A percentile compares a stretch with the other conserved stretches of the same genome.
phyloP scores from a whole-genome alignment of 2,113 vertebrate genomes.

The Pogona vitticeps region DNA sequence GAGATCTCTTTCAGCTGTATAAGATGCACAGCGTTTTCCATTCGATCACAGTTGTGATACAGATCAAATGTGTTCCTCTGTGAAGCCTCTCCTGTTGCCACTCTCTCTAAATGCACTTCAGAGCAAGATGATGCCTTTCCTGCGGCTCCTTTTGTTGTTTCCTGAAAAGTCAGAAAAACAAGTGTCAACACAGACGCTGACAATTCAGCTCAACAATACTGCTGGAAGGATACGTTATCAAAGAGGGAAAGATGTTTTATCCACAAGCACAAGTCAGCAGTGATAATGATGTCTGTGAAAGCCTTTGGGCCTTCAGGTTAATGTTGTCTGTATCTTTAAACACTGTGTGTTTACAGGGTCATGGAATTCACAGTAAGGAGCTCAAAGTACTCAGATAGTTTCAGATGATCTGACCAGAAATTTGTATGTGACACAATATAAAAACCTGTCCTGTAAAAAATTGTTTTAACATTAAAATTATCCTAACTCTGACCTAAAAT shows the following conservation, averaged over 20 bases:
- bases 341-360: neutral
- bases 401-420: neutral
- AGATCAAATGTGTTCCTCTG: constrained; percentile 52
- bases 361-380: neutral
- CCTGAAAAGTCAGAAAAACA: constrained; percentile 38
- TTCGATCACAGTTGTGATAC: constrained; percentile 27
- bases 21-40: constrained; percentile 41
- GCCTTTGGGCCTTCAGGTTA: neutral
- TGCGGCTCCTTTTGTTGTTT: constrained; percentile 32
- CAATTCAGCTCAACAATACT: constrained; percentile 16
- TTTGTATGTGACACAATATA: constrained; percentile 1
- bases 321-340: constrained; percentile 3
- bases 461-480: too few relatives aligned
- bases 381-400: neutral
- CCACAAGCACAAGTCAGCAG: neutral
- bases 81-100: constrained; percentile 29
- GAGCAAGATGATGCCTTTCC: constrained; percentile 13
- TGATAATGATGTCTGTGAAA: constrained; percentile 15
- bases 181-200: constrained; percentile 21
- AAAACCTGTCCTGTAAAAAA: neutral
- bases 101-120: constrained; percentile 18
- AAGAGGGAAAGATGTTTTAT: neutral
- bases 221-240: neutral
- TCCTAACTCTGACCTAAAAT: neutral
- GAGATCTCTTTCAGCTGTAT: constrained; percentile 10